Base-by-base conservation (phyloP, 2,888 invertebrate genomes). In the Drosophila pullipes region DNA sequence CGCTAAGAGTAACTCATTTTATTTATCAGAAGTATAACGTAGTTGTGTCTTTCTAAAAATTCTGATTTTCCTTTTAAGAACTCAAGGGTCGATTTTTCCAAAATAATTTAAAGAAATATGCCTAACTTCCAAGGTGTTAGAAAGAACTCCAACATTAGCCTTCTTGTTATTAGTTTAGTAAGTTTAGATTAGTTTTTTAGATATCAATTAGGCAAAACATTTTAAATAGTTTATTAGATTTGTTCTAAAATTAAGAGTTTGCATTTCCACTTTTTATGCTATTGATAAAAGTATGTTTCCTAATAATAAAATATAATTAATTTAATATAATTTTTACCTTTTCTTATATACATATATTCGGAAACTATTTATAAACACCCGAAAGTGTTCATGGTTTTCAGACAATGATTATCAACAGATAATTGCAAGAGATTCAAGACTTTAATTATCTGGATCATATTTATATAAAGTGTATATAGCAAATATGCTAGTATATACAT, bases 401-500 rank as follows among this genome's bases (percentile, higher is more conserved):
- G 5, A 44, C 30, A 44, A 61, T 70, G 60, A 57, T 47, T 41
- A 61, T 33, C n/a, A 44, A 78, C 54, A 18, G n/a, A 39, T 39
- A n/a, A n/a, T n/a, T 77, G 41, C 13, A 18, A 33, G 35, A 41
- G 39, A n/a, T 10, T 9, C 9, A n/a, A n/a, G 4, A 9, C 7
- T 49, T 30, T 0, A 0, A 28, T 18, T 49, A 16, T 4, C 18
- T 16, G 7, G 16, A 28, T 35, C 16, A 13, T 28, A 22, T 22
- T 33, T 35, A 44, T 0, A 11, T 44, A 44, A 44, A 44, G 22
- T 22, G 11, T 22, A 11, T 11, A 11, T 44, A 2, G 41, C n/a
- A 41, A 11, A 41, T n/a, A 22, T n/a, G 10, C 5, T 10, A 2
- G 2, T 35, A 16, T 11, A 33, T 5, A 13, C 5, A n/a, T n/a